Evolutionary conservation across 2,113 vertebrate genomes (phyloP).

Genomic region (Cynoglossus semilaevis): DNA sequence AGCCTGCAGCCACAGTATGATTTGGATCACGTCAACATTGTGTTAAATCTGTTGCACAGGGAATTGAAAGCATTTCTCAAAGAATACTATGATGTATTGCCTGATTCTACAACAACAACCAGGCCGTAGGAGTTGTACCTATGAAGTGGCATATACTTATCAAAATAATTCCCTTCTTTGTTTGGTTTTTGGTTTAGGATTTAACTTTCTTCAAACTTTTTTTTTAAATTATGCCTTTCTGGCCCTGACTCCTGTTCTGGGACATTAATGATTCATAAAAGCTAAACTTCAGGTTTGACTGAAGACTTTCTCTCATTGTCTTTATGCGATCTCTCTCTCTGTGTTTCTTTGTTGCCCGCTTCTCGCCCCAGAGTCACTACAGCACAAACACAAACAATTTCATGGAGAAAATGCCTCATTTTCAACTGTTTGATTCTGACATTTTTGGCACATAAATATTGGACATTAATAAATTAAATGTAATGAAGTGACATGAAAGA

Average conservation of each 20-base stretch:
- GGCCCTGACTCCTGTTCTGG: slow-evolving; percentile 63
- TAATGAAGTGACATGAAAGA: slow-evolving; percentile 85
- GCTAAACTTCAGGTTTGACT: slow-evolving; percentile 78
- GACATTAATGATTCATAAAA: slow-evolving; percentile 68
- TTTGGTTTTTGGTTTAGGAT: slow-evolving; percentile 54
- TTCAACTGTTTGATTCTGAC: slow-evolving; percentile 83
- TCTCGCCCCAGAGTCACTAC: slow-evolving; percentile 78
- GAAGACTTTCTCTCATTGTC: slow-evolving; percentile 72
- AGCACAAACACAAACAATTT: slow-evolving; percentile 82
- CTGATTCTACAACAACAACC: too few species aligned
- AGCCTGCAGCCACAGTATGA: too few species aligned
- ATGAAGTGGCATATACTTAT: too few species aligned
- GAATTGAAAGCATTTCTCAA: too few species aligned
- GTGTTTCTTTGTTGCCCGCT: slow-evolving; percentile 68
- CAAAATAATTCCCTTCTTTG: slow-evolving; percentile 18
- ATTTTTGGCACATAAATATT: slow-evolving; percentile 87
- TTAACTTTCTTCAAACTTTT: slow-evolving; percentile 35
- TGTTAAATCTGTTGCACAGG: too few species aligned
- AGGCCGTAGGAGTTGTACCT: too few species aligned
- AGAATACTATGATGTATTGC: too few species aligned
- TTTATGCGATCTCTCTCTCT: slow-evolving; percentile 64
- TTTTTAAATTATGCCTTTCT: slow-evolving; percentile 75
- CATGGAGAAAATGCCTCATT: slow-evolving; percentile 82
- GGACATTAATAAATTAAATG: slow-evolving; percentile 86
- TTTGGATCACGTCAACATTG: too few species aligned